Conservation (phyloP, 2,113 vertebrate species). For the Pygoscelis adeliae region DNA sequence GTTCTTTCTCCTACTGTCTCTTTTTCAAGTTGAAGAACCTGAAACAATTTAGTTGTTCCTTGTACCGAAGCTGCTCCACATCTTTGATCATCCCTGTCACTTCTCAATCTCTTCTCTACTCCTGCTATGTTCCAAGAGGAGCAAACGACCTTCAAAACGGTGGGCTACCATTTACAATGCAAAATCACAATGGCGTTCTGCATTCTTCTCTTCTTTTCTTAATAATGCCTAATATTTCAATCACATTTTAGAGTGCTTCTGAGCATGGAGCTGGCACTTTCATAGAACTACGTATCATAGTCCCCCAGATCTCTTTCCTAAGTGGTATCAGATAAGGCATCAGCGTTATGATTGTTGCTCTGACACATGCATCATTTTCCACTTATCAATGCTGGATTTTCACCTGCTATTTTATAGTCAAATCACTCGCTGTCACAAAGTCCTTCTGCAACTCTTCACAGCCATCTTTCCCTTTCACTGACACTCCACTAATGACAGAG, state of each 20-base stretch:
- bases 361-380: background rate
- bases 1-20: background rate
- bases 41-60: background rate
- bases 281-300: fast-evolving
- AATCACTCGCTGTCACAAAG: background rate
- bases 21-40: background rate
- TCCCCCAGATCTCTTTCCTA: background rate
- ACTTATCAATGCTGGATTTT: background rate
- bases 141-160: background rate
- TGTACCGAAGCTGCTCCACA: background rate
- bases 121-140: background rate
- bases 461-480: background rate
- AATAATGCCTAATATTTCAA: background rate
- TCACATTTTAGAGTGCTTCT: background rate
- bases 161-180: background rate
- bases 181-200: background rate
- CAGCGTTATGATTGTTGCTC: fast-evolving
- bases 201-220: background rate
- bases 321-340: background rate
- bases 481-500: background rate
- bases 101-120: background rate
- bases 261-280: background rate
- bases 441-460: background rate
- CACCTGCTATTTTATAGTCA: background rate
- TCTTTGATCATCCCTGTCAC: background rate